Evolutionary conservation across 2,888 invertebrate genomes (phyloP), one percentile per base, ranked within the genome.

Genomic region (Lissocephala sabroskyi): DNA sequence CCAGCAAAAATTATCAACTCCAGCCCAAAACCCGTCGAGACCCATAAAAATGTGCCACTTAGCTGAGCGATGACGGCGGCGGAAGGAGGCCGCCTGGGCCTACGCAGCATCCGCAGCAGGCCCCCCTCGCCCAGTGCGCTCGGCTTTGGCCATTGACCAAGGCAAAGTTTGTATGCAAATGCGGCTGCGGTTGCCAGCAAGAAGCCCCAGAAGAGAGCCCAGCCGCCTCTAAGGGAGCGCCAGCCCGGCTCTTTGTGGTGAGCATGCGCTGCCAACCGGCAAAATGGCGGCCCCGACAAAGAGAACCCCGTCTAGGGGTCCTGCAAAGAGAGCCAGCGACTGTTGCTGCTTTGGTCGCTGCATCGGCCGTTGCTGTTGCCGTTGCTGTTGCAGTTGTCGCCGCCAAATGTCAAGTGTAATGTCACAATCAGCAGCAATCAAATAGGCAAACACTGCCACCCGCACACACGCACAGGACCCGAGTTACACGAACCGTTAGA

Each of bases 381-480:
- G 46, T 13, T 49, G 49, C 29, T 29, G 49, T 33, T 50, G 48
- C 18, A 44, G 30, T 41, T 45, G 55, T 32, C 61, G 61, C 56
- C 53, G 67, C 64, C 73, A 79, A 80, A 80, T 80, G 81, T 80
- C 80, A 80, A 80, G 81, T 80, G 80, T 80, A 80, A 80, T 81
- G 80, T 81, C 80, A 80, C 74, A 79, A 79, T 79, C 76, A 74
- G 65, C 73, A 60, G 76, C 74, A 70, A 67, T 71, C 75, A 71
- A 71, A 66, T 73, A 73, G 56, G 67, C 56, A 66, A 65, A 66
- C 65, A 66, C 52, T n/a, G 7, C 7, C 32, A 51, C 30, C 42
- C 13, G 45, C 41, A 44, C n/a, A 46, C 40, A 16, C 9, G 45
- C 41, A 23, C 19, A 37, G 40, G n/a, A 39, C 10, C 23, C 3